Evolutionary conservation across 2,797 vertebrate genomes (phyloP).

Genomic region (Myiothlypis coronata): DNA sequence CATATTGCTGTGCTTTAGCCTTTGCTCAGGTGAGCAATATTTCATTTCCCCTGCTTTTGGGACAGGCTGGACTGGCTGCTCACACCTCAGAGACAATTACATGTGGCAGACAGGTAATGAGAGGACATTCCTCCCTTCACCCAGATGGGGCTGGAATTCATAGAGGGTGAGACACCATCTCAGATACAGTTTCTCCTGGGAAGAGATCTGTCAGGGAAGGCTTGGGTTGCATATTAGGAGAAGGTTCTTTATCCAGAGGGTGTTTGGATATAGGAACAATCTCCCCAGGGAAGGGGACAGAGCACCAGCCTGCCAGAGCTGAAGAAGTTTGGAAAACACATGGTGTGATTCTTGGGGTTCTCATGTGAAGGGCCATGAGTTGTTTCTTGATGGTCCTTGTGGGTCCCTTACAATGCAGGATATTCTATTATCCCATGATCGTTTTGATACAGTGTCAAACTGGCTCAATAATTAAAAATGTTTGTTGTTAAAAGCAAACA

Average conservation of each 20-base stretch:
- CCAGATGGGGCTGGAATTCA: neutral
- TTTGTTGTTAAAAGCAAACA: neutral
- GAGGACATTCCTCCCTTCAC: neutral
- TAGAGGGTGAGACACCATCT: neutral
- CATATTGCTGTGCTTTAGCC: neutral
- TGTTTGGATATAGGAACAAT: neutral
- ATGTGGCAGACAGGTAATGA: neutral
- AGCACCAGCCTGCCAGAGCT: neutral
- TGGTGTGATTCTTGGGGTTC: neutral
- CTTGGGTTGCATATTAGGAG: neutral
- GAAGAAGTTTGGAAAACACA: neutral
- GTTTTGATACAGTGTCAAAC: neutral
- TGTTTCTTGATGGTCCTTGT: neutral
- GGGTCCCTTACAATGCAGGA: neutral
- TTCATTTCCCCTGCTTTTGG: neutral
- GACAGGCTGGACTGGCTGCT: neutral
- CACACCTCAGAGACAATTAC: neutral
- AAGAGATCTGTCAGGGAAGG: neutral
- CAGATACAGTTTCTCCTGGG: neutral
- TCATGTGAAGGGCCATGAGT: accelerated
- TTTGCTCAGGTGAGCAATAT: neutral
- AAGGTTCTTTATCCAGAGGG: neutral
- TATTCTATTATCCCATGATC: neutral
- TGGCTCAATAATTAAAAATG: neutral
- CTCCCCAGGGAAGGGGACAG: neutral